Conservation (phyloP, 2,797 vertebrate species). For the Anguilla anguilla region DNA sequence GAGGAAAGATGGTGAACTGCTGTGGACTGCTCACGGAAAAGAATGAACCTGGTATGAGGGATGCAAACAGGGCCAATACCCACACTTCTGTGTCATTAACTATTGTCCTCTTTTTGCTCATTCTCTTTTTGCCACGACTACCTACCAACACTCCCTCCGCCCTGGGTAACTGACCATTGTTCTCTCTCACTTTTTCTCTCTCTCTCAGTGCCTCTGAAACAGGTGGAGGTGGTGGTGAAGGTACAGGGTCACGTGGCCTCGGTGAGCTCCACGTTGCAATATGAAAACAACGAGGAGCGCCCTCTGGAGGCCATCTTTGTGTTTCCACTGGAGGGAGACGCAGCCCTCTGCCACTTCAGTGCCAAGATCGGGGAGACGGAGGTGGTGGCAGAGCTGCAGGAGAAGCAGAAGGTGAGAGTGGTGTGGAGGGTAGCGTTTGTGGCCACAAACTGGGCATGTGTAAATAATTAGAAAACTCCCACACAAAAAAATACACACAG, state of each 20-base stretch:
- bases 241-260: constrained; percentile 77
- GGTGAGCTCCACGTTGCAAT: constrained; percentile 75
- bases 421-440: not conserved
- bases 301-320: constrained; percentile 78
- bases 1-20: constrained; percentile 46
- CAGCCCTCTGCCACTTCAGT: constrained; percentile 81
- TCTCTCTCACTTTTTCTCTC: not conserved
- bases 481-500: too few species aligned
- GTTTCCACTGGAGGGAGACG: constrained; percentile 80
- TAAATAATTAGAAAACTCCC: not conserved
- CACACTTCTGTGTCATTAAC: not conserved
- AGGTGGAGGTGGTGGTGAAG: constrained; percentile 72
- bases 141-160: constrained; percentile 26
- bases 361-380: constrained; percentile 72
- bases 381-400: constrained; percentile 77
- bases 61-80: not conserved
- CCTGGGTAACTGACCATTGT: constrained; percentile 29
- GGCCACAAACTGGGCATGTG: not conserved
- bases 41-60: constrained; percentile 53
- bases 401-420: constrained; percentile 71
- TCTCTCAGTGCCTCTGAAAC: constrained; percentile 76
- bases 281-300: constrained; percentile 74
- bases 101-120: not conserved
- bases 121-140: not conserved
- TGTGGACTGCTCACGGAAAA: constrained; percentile 56